These are phyloP conservation scores for Oryzias celebensis DNA, from an alignment of 2,113 vertebrate species.

Conservation along the genomic window DNA sequence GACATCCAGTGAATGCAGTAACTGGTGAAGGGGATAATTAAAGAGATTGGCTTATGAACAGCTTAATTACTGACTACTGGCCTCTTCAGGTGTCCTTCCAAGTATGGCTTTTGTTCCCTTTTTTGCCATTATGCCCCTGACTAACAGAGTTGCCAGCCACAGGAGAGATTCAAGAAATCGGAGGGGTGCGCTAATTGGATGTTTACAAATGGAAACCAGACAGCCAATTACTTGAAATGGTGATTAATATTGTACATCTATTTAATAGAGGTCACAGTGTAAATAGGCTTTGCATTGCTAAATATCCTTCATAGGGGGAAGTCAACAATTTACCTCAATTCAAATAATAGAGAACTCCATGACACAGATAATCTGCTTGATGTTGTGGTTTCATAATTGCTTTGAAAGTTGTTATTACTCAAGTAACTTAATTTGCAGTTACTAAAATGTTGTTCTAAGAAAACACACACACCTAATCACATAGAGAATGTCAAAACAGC, in stretches of 20 bases:
- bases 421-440: too few species aligned
- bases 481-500: too few species aligned
- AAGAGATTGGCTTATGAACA: constrained; percentile 79
- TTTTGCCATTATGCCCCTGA: constrained; percentile 60
- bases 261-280: constrained; percentile 11
- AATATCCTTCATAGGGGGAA: not conserved
- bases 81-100: constrained; percentile 70
- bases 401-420: not conserved
- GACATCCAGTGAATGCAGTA: constrained; percentile 65
- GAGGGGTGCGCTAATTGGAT: constrained; percentile 69
- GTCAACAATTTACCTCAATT: not conserved
- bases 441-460: too few species aligned
- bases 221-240: constrained; percentile 71
- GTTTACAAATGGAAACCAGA: constrained; percentile 73
- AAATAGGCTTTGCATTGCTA: not conserved
- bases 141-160: constrained; percentile 62
- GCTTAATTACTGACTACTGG: constrained; percentile 80
- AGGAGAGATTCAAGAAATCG: constrained; percentile 51
- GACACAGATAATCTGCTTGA: not conserved
- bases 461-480: too few species aligned
- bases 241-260: constrained; percentile 56
- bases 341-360: not conserved
- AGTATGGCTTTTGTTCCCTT: constrained; percentile 76
- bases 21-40: constrained; percentile 74
- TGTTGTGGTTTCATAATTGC: not conserved